Base-by-base conservation (phyloP, 2,113 vertebrate genomes). In the Eonycteris spelaea region DNA sequence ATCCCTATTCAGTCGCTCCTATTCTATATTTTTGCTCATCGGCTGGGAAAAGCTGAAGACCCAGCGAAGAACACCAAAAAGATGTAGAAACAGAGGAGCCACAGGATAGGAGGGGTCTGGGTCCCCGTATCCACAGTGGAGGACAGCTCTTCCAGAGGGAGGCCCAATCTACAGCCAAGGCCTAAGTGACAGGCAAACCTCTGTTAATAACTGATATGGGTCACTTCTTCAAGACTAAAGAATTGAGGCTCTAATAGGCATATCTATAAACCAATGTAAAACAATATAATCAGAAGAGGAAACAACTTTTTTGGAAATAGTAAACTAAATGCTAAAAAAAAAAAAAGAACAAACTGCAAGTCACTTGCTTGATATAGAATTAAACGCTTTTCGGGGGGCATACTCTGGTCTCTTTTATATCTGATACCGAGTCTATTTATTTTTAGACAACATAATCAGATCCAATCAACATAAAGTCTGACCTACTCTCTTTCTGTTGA, bases 401-500 rank as follows among this genome's bases (percentile, higher is more conserved):
- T 13, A 45, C 16, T 92, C 75, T 48, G 77, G 2, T 86, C 61
- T 88, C 61, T 48, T 86, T 93, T 35, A 40, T 38, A 74, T 77
- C 48, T 74, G 33, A 93, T 75, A 67, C 2, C 9, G 45, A 94
- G 74, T 90, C 30, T 82, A 6, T 61, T 90, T 90, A 87, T 71
- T 68, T 71, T 77, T 82, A 91, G 43, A 85, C 70, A 55, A 88
- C 40, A 26, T 73, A 77, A 80, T 87, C 79, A 73, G 88, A 94
- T 93, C 48, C 12, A 35, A 22, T n/a, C 65, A 55, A 22, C 65
- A 53, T 51, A 74, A 87, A 95, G 71, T 73, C 33, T 59, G 28
- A 48, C 22, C 71, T 45, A 14, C 33, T 74, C 63, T 40, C 38
- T 86, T 61, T 68, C 68, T 59, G 14, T 21, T n/a, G 55, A 61